phyloP scores from a whole-genome alignment of 2,113 vertebrate species.

The Atractosteus spatula region DNA sequence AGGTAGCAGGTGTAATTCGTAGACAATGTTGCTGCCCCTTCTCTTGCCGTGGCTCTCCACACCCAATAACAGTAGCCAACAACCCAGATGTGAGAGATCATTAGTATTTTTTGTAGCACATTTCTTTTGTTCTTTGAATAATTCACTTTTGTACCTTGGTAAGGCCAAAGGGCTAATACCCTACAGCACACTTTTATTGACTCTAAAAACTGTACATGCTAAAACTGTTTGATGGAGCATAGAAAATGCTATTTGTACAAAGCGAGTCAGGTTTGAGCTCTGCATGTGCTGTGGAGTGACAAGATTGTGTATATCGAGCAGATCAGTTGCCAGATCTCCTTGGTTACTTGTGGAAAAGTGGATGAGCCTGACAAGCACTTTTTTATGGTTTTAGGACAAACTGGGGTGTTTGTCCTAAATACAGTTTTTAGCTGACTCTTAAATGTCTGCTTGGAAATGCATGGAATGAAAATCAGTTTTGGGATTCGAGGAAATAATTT shows the following conservation, averaged over 20 bases:
- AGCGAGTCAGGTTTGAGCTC: neutral
- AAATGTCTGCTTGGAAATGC: neutral
- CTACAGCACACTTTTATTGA: neutral
- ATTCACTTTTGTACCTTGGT: too few species aligned
- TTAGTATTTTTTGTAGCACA: too few species aligned
- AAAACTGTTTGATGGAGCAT: neutral
- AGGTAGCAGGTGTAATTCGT: too few species aligned
- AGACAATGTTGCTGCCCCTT: too few species aligned
- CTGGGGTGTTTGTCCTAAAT: neutral
- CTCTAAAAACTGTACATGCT: neutral
- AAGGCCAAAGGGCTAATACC: too few species aligned
- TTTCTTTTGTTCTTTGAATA: too few species aligned
- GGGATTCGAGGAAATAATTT: constrained; percentile 1
- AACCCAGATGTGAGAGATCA: too few species aligned
- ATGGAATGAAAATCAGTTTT: neutral
- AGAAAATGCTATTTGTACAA: neutral
- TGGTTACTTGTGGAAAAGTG: constrained; percentile 1
- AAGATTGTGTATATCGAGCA: neutral
- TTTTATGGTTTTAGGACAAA: too few species aligned
- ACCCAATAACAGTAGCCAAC: too few species aligned
- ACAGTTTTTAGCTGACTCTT: neutral
- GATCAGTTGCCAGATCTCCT: neutral
- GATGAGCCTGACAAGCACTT: neutral
- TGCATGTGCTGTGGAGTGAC: neutral
- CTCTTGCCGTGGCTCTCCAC: too few species aligned